Percentiles rank a stretch among this genome's conserved stretches.
Evolutionary conservation across 2,797 vertebrate genomes (phyloP).

Genomic region (Pipistrellus kuhlii): DNA sequence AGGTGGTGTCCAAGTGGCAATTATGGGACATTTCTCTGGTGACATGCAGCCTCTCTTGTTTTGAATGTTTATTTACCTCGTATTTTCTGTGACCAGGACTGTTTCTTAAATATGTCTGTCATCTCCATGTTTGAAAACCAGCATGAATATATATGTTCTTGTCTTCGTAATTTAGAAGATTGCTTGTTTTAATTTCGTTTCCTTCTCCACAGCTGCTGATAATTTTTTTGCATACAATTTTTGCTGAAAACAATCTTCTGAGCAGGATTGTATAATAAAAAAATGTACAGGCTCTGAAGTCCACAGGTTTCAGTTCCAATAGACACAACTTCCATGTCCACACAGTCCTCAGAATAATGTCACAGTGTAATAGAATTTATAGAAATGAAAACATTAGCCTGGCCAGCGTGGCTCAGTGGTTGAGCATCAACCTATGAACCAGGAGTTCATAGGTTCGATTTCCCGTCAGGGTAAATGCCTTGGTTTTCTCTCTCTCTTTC

Average conservation of each 20-base stretch:
- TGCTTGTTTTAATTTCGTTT: conserved; percentile 46
- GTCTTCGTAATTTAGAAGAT: conserved; percentile 56
- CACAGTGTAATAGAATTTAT: neutral
- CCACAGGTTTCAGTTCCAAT: neutral
- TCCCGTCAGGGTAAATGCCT: neutral
- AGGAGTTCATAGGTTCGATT: neutral
- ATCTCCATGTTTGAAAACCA: conserved; percentile 58
- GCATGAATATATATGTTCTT: conserved; percentile 36
- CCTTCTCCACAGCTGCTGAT: conserved; percentile 35
- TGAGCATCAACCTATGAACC: too few relatives aligned
- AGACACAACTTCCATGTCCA: neutral
- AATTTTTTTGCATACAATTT: conserved; percentile 26
- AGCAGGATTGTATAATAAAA: conserved; percentile 22
- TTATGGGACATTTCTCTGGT: conserved; percentile 75
- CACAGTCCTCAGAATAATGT: conserved; percentile 4
- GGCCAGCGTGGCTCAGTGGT: too few relatives aligned
- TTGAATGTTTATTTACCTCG: conserved; percentile 45
- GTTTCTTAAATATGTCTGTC: conserved; percentile 58
- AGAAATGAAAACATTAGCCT: neutral
- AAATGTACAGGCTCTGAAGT: conserved; percentile 13
- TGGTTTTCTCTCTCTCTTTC: neutral
- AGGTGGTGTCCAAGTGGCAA: conserved; percentile 77
- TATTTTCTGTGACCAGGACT: conserved; percentile 55
- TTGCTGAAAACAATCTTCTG: conserved; percentile 12
- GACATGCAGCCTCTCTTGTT: conserved; percentile 43